Base-by-base conservation (phyloP, 2,797 vertebrate species). In the Pitangus sulphuratus region DNA sequence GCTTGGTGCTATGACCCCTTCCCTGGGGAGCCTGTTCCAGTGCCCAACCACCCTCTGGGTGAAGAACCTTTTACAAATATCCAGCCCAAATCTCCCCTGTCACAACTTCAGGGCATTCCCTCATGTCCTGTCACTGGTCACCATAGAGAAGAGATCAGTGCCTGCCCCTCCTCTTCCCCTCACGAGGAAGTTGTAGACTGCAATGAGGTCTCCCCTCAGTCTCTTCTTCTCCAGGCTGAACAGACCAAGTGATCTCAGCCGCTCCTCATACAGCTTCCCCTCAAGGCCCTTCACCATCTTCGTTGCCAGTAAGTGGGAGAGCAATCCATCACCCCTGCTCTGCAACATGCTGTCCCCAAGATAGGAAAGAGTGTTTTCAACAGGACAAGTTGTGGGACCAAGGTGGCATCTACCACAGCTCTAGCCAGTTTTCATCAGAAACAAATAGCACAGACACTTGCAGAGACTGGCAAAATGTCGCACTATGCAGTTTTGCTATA, bases 401-500 rank as follows among this genome's bases (percentile, higher is more conserved):
- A 45, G 44, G 56, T 1, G 2, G 50, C 21, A 75, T 28, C 44
- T 64, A 48, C 26, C 13, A 50, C 8, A 37, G 16, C 25, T 56
- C 44, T 12, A 60, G 8, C 9, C 40, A 70, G 24, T 24, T 69
- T 92, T 89, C 40, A 48, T 4, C 18, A 70, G 60, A 87, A 87
- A 33, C 11, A 37, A 54, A 53, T 0, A 0, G n/a, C 33, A 58
- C 48, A 39, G 47, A 65, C 39, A 65, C 15, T 51, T 54, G 45
- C 4, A 9, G 64, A 62, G n/a, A 26, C n/a, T 6, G 18, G 39
- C 22, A 22, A 21, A 33, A 26, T 8, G 15, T 58, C 56, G 56
- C 24, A 13, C 60, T 24, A 26, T 0, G 0, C 12, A 9, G 28
- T 48, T 84, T 39, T 21, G 42, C 25, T 53, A 56, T 2, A 7